These are phyloP conservation scores for Lemur catta DNA, from an alignment of 2,797 vertebrate genomes.

Conservation along the genomic window DNA sequence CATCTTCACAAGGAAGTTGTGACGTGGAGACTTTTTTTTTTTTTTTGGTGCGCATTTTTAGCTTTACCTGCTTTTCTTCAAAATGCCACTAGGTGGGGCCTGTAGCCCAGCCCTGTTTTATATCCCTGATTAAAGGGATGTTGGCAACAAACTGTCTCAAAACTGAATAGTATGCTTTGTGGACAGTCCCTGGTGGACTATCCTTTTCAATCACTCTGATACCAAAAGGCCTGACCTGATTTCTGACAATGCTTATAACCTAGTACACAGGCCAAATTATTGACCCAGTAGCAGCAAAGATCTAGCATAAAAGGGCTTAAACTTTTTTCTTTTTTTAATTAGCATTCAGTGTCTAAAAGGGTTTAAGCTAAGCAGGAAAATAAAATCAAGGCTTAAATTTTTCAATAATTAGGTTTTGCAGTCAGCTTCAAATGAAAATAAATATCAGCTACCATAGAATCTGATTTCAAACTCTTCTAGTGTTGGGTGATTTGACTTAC, in stretches of 20 bases:
- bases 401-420: neutral
- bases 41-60: neutral
- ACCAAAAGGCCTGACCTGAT: neutral
- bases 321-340: neutral
- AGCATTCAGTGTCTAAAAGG: neutral
- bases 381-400: neutral
- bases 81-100: slow-evolving; percentile 50
- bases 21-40: neutral
- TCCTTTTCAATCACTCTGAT: neutral
- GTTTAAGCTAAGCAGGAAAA: neutral
- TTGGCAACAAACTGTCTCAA: neutral
- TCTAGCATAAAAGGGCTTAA: neutral
- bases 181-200: neutral
- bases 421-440: slow-evolving; percentile 20
- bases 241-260: neutral
- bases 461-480: neutral
- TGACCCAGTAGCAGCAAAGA: neutral
- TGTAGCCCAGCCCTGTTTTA: neutral
- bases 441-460: neutral
- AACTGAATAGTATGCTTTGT: neutral
- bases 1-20: neutral
- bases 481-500: neutral
- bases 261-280: neutral
- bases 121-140: neutral
- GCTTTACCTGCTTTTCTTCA: slow-evolving; percentile 30